Evolutionary conservation across 2,113 vertebrate species (phyloP), one percentile per base, ranked within the genome.

Genomic region (Ceyx cyanopectus): DNA sequence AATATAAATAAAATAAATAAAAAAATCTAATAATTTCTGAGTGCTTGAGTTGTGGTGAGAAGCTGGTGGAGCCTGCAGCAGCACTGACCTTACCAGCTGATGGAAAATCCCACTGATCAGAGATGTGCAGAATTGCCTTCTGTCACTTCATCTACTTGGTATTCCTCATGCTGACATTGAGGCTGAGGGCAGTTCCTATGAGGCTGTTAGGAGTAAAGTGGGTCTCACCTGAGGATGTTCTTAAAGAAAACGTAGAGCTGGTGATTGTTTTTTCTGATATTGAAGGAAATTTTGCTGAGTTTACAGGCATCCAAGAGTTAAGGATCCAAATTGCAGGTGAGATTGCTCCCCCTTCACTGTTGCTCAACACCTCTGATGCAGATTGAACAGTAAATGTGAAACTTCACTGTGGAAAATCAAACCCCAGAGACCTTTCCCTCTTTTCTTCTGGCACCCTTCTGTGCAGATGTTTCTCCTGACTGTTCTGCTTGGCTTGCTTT

Each of bases 21-120:
- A 78, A 62, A 94, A 94, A 94, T 74, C 40, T 61, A 89, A 79
- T 90, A 2, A 54, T 85, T 90, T 65, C 73, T 81, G 58, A 73
- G 46, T 18, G 41, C 56, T 63, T 58, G 81, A 75, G 19, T 13
- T 21, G 67, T 48, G 57, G 56, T 30, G 30, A 37, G 72, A 78
- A 77, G 74, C 53, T 41, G 79, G 24, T 17, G 57, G 70, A 87
- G 83, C 77, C 58, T 75, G 85, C 54, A 54, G 74, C 61, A 89
- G 41, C 61, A 2, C 20, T 85, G 89, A 67, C 85, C 81, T 79
- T 58, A 68, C 62, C 72, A 86, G 66, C 73, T 17, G 26, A 29
- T 82, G 56, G 63, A 65, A 77, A 75, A 53, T 5, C 12, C 22
- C 68, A 2, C 20, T 51, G 10, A 22, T 24, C 41, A 72, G 82